Evolutionary conservation across 2,888 invertebrate species (phyloP), one percentile per base, ranked within the genome.

Genomic region (Deilephila porcellus): DNA sequence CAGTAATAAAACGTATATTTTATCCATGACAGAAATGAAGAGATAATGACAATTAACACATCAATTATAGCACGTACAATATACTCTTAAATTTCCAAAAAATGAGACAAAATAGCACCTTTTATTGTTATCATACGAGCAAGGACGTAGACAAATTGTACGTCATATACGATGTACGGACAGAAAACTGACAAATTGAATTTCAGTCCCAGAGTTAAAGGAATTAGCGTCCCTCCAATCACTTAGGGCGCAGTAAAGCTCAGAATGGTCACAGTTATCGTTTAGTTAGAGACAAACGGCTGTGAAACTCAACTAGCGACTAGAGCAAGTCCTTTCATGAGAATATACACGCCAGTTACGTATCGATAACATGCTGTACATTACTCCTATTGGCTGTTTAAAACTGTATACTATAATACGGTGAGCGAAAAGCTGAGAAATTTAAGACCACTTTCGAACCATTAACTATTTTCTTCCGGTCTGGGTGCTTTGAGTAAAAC

Each of bases 201-300:
- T 56, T 56, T 56, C 56, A 56, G 56, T 17, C 56, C 45, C 56
- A 19, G 56, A 56, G 56, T 56, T n/a, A 56, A 56, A 56, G 56
- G 56, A 56, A 56, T 56, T 56, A 56, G 56, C n/a, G 56, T n/a
- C 56, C 56, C 56, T 56, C 56, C 56, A 56, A 56, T 56, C 56
- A 56, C 56, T 56, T 56, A 56, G 56, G 56, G 56, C 56, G 56
- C 56, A 56, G n/a, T 56, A 56, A 56, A 56, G 56, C 56, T 56
- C 56, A 56, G 56, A 56, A 56, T 56, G 56, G 56, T 56, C 56
- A n/a, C 56, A 56, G 56, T 56, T 56, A 56, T 56, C 56, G 56
- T n/a, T n/a, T 56, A 56, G 17, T 56, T n/a, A n/a, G 56, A 56
- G 56, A 56, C n/a, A 56, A 56, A 56, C n/a, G 56, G 56, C 56